Evolutionary conservation across 1,140 invertebrate genomes (phyloP).

Genomic region (Nasonia giraulti): DNA sequence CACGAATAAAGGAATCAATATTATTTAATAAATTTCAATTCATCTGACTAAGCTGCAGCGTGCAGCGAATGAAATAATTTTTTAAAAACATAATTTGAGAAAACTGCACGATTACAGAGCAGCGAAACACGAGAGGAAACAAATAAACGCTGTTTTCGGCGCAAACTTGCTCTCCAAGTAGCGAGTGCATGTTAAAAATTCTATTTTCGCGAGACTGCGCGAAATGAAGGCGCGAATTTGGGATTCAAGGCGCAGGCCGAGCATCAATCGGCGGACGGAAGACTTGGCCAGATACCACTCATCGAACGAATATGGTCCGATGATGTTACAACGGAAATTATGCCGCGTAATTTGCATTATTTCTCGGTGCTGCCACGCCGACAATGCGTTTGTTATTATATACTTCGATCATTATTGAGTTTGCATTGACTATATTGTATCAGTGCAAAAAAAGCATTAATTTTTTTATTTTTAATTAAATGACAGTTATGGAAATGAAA

Average conservation of each 20-base stretch:
- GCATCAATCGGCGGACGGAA: no score
- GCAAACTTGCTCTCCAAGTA: neutral
- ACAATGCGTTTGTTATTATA: no score
- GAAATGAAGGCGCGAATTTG: slow-evolving; percentile 33
- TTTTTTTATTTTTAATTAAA: no score
- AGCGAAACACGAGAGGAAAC: neutral
- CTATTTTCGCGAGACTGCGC: slow-evolving; percentile 14
- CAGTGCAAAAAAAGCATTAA: no score
- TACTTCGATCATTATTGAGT: no score
- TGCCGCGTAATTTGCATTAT: no score
- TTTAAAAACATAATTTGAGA: neutral
- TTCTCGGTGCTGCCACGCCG: no score
- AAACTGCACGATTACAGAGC: neutral
- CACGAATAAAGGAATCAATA: neutral
- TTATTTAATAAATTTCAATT: neutral
- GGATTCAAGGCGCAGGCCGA: slow-evolving; percentile 29
- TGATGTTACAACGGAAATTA: slow-evolving; percentile 56
- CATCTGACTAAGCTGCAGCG: neutral
- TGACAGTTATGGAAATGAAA: no score
- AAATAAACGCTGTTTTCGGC: neutral
- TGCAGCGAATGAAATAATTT: neutral
- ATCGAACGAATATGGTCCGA: slow-evolving; percentile 54
- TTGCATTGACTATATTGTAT: no score
- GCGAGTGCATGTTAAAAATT: slow-evolving; percentile 23
- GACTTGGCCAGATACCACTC: slow-evolving; percentile 43